These are phyloP conservation scores for Poeciliopsis paucimaculata DNA, from an alignment of 2,797 vertebrate genomes.

Conservation along the genomic window DNA sequence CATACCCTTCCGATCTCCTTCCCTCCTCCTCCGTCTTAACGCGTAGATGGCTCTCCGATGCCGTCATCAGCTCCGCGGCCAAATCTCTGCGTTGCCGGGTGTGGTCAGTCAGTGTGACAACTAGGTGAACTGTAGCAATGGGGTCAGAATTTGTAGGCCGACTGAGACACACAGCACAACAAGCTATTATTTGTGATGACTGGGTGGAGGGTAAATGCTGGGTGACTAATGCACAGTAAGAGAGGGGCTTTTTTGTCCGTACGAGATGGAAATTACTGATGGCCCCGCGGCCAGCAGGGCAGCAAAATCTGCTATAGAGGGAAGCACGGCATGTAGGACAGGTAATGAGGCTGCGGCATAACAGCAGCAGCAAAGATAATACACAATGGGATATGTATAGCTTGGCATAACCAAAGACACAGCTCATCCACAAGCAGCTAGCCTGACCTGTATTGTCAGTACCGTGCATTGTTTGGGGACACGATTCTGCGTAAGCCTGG, in stretches of 20 bases:
- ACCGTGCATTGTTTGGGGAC: conserved; percentile 56
- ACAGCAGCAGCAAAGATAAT: conserved; percentile 56
- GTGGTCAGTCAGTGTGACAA: conserved; percentile 74
- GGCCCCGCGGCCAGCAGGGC: conserved; percentile 35
- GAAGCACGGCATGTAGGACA: conserved; percentile 44
- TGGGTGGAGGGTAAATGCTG: conserved; percentile 38
- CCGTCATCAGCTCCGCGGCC: conserved; percentile 58
- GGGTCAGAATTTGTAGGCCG: conserved; percentile 30
- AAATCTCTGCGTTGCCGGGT: conserved; percentile 70
- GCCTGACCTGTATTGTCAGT: conserved; percentile 57
- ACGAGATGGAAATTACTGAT: conserved; percentile 44
- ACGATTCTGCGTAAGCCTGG: conserved; percentile 34
- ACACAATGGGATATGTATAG: conserved; percentile 75
- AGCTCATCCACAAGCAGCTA: conserved; percentile 53
- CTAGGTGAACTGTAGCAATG: conserved; percentile 60
- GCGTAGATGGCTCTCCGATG: conserved; percentile 62
- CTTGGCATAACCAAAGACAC: conserved; percentile 58
- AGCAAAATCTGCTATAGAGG: conserved; percentile 40
- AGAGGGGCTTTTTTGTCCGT: conserved; percentile 25
- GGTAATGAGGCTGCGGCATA: conserved; percentile 52
- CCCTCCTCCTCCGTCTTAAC: conserved; percentile 37
- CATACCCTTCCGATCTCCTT: conserved; percentile 4
- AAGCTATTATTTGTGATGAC: conserved; percentile 40
- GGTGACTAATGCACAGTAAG: conserved; percentile 33
- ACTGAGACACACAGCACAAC: conserved; percentile 26